Base-by-base conservation (phyloP, 2,888 invertebrate species). In the Apodemia mormo region DNA sequence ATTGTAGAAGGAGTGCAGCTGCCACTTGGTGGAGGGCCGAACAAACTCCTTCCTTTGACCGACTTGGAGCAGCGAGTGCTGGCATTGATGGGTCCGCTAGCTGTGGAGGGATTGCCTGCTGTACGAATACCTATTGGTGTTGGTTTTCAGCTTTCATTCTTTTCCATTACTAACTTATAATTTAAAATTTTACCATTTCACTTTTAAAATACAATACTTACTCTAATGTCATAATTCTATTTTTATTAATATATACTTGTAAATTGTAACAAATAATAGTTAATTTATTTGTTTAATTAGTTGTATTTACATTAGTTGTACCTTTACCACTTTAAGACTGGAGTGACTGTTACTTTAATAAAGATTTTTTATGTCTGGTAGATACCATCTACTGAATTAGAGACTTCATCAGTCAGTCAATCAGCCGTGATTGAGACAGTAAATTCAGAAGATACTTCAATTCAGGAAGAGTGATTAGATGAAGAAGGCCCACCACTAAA, bases 71-170 rank as follows among this genome's bases (percentile, higher is more conserved):
- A 71, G 65, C 43, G 70, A 40, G 65, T 72, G 29, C 52, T 71
- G 22, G 64, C 68, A 40, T 30, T 71, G 22, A 69, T 72, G 14
- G 69, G 69, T 49, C 70, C 54, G 14, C 69, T 69, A 52, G 68
- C 68, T n/a, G 72, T 72, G 70, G 69, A 69, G 65, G 70, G 66
- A 45, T 30, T 69, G 33, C 70, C 67, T 61, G 65, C 1, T 12
- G 33, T 61, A 6, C 33, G 30, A 5, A 30, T 61, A 30, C 58
- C 58, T 12, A n/a, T 61, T 33, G 30, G 30, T 10, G 58, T 61
- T 61, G 30, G 58, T 61, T 29, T 33, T 30, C 6, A 61, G 22
- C 14, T 54, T 54, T 22, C 22, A 54, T 22, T 2, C 5, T 7
- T 8, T 54, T 7, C 12, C 52, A 52, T 52, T 52, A n/a, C 14